phyloP scores from a whole-genome alignment of 2,888 invertebrate genomes.

The Crossocerus cetratus region DNA sequence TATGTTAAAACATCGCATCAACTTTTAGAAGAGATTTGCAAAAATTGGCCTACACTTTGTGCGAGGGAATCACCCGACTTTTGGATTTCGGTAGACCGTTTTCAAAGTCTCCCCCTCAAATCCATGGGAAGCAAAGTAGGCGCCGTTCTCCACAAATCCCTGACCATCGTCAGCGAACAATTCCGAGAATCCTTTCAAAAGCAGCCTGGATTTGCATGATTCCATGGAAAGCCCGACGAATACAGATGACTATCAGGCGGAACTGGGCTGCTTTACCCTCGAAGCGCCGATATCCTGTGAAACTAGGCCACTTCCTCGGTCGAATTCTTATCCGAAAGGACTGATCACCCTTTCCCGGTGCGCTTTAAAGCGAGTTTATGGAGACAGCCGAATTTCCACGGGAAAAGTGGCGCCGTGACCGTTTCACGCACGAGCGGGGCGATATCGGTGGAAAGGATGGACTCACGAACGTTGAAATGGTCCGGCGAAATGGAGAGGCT shows the following conservation, averaged over 20 bases:
- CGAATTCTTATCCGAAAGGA: constrained; percentile 41
- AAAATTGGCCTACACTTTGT: no score
- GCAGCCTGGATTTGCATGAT: constrained; percentile 19
- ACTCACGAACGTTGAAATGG: constrained; percentile 44
- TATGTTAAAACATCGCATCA: no score
- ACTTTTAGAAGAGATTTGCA: no score
- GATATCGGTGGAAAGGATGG: constrained; percentile 49
- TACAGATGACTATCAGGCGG: constrained; percentile 16
- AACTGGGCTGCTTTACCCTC: background rate
- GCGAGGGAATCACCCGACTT: no score
- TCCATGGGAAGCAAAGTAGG: no score
- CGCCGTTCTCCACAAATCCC: no score
- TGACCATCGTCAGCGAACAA: background rate
- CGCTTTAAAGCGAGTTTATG: constrained; percentile 54
- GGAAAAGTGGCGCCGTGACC: constrained; percentile 25
- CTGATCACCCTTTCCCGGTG: constrained; percentile 10
- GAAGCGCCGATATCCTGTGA: constrained; percentile 36
- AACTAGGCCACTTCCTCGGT: constrained; percentile 41
- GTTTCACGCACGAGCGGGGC: constrained; percentile 39
- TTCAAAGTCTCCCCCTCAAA: no score
- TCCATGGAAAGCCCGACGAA: constrained; percentile 1
- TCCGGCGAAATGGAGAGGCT: constrained; percentile 42
- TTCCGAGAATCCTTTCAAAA: constrained; percentile 14
- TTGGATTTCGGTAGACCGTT: no score
- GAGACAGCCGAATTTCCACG: constrained; percentile 40